A percentile compares a stretch with the other conserved stretches of the same genome.
phyloP scores from a whole-genome alignment of 2,888 invertebrate species.

The Elegia similella region DNA sequence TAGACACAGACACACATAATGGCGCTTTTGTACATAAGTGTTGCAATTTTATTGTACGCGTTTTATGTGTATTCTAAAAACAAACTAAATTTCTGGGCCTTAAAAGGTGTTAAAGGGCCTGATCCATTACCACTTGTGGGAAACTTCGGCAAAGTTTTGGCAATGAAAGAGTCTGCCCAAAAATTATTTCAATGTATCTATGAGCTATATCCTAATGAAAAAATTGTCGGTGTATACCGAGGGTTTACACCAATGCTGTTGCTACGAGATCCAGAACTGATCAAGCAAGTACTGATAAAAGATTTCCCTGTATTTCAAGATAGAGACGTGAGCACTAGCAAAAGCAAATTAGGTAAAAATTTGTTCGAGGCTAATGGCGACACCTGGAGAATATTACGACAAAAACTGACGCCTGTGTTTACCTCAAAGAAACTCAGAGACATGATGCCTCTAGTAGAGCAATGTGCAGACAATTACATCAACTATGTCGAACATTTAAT shows the following conservation, averaged over 20 bases:
- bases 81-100: constrained; percentile 31
- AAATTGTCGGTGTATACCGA: constrained; percentile 40
- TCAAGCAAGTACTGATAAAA: constrained; percentile 37
- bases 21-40: constrained; percentile 19
- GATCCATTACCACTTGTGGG: constrained; percentile 31
- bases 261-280: constrained; percentile 39
- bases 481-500: constrained; percentile 30
- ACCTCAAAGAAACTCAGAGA: constrained; percentile 42
- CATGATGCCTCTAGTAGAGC: constrained; percentile 44
- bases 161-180: constrained; percentile 9
- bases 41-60: constrained; percentile 11
- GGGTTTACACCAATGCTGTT: constrained; percentile 35
- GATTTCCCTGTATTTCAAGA: constrained; percentile 42
- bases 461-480: constrained; percentile 35
- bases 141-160: constrained; percentile 31
- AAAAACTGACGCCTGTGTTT: constrained; percentile 44
- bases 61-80: constrained; percentile 23
- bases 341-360: constrained; percentile 36
- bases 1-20: constrained; percentile 11
- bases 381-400: constrained; percentile 44
- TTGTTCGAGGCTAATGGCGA: constrained; percentile 44
- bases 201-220: constrained; percentile 36
- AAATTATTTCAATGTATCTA: constrained; percentile 15
- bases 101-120: constrained; percentile 30
- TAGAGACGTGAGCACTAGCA: constrained; percentile 35